Evolutionary conservation across 1,140 invertebrate species (phyloP), one percentile per base, ranked within the genome.

Genomic region (Listronotus bonariensis): DNA sequence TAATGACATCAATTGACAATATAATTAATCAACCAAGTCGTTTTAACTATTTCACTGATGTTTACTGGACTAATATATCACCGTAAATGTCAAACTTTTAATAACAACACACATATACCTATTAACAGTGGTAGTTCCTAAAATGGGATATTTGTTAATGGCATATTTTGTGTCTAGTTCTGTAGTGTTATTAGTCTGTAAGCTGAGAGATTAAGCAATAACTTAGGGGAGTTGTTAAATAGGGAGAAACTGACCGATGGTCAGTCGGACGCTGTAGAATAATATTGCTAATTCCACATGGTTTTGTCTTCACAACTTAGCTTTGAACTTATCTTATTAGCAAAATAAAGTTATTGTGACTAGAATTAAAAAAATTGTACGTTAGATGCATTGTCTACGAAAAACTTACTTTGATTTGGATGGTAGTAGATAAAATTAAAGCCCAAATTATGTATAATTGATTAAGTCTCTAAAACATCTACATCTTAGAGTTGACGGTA

Each of bases 171-270:
- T 69, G 62, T 67, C 57, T 61, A 63, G 64, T 74, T 65, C 65
- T 61, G 63, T 65, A 61, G 60, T 70, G 64, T 70, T 72, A 72
- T 74, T 74, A 74, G 63, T 60, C 62, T 56, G 65, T 72, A 68
- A 68, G 66, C 61, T 66, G 68, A 68, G 72, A 71, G 72, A 73
- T 73, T 73, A 72, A 67, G 72, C 70, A 68, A 67, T 68, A 67
- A 70, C 63, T 67, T 51, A 67, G 65, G 67, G 68, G 68, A 67
- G 68, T 62, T 63, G 53, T 68, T 68, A 67, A 68, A 67, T 63
- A 58, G 68, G 65, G 68, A 59, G 65, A 64, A 64, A 67, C 63
- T 73, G 72, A 70, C 72, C 72, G 61, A 41, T 68, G 72, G 72
- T 73, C 72, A 72, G 58, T 63, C 54, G 63, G 65, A 57, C 55